phyloP scores from a whole-genome alignment of 2,113 vertebrate species.

The Acinonyx jubatus region DNA sequence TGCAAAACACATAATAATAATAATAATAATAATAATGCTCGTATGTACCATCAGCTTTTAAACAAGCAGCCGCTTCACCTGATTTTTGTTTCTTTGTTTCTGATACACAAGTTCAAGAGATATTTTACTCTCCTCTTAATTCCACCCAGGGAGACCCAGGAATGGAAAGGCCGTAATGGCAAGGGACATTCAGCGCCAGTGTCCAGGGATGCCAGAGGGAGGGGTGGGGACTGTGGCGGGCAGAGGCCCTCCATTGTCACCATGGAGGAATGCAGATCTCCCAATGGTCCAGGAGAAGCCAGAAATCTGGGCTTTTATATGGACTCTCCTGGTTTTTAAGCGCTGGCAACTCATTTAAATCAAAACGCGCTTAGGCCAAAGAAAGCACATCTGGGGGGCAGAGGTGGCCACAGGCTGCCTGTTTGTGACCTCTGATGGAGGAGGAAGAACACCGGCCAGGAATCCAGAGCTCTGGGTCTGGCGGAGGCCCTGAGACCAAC shows the following conservation, averaged over 20 bases:
- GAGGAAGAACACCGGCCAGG: not conserved
- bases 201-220: not conserved
- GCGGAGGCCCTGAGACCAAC: not conserved
- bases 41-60: not conserved
- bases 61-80: not conserved
- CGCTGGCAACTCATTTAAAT: conserved; percentile 62
- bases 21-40: not conserved
- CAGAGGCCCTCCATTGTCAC: conserved; percentile 37
- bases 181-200: not conserved
- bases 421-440: conserved; percentile 44
- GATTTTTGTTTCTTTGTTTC: not conserved
- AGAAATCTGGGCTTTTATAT: conserved; percentile 65
- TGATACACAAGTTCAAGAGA: not conserved
- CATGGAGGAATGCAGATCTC: conserved; percentile 60
- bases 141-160: not conserved
- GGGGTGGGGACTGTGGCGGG: not conserved
- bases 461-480: not conserved
- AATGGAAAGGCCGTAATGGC: not conserved
- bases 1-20: not conserved
- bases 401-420: conserved; percentile 59
- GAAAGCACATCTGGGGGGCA: conserved; percentile 66
- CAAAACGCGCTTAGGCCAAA: conserved; percentile 66
- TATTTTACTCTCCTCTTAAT: not conserved
- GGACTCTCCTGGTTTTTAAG: conserved; percentile 68
- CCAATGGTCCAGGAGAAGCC: conserved; percentile 56